These are phyloP conservation scores for Cerastis rubricosa DNA, from an alignment of 2,888 invertebrate genomes.

Conservation along the genomic window DNA sequence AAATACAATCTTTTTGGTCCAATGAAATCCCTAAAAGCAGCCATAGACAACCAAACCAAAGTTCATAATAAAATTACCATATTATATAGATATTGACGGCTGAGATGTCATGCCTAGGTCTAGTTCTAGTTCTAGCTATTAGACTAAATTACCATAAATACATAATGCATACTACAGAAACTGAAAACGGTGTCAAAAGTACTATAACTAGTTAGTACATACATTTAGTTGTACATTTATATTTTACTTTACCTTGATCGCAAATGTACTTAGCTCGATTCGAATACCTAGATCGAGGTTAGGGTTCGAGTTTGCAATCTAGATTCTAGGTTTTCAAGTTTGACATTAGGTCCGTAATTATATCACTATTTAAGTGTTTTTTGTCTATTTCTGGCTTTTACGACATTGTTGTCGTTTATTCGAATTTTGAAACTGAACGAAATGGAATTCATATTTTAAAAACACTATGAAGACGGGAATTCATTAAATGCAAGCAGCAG, in stretches of 20 bases:
- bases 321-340: conserved; percentile 36
- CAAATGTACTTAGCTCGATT: conserved; percentile 45
- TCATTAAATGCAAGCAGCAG: neutral
- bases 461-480: neutral
- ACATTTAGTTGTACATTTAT: conserved; percentile 15
- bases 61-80: conserved; percentile 31
- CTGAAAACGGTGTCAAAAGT: conserved; percentile 57
- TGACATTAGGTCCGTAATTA: conserved; percentile 5
- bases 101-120: conserved; percentile 45
- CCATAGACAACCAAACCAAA: conserved; percentile 18
- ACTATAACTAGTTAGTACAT: conserved; percentile 19
- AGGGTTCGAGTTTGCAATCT: conserved; percentile 42
- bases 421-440: neutral
- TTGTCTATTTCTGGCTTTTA: conserved; percentile 4
- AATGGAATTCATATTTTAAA: neutral
- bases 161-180: conserved; percentile 41
- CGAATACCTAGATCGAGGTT: conserved; percentile 62
- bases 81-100: conserved; percentile 48
- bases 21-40: conserved; percentile 1
- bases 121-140: conserved; percentile 51
- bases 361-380: conserved; percentile 7
- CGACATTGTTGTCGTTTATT: neutral
- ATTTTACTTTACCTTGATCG: conserved; percentile 63
- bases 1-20: neutral
- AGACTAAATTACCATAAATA: conserved; percentile 55